A percentile compares a stretch with the other conserved stretches of the same genome.
These are phyloP conservation scores for Orchesella cincta DNA, from an alignment of 1,140 invertebrate genomes.

Conservation along the genomic window DNA sequence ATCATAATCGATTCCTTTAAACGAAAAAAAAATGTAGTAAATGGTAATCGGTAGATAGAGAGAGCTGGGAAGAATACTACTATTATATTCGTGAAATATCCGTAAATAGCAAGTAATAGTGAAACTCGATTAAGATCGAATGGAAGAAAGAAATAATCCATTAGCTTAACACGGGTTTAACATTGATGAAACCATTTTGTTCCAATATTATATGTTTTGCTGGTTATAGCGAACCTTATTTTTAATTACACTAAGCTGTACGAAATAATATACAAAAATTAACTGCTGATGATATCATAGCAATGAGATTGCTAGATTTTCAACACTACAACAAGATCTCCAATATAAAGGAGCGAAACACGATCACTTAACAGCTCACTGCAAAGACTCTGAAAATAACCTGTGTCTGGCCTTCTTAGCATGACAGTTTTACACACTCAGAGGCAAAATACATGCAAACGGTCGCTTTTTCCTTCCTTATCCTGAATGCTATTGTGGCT, in stretches of 20 bases:
- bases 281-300: slow-evolving; percentile 4
- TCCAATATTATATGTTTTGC: neutral
- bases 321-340: neutral
- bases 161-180: slow-evolving; percentile 33
- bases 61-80: too few relatives aligned
- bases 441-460: too few relatives aligned
- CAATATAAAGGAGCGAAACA: neutral
- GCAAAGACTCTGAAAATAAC: too few relatives aligned
- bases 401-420: too few relatives aligned
- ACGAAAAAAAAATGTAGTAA: too few relatives aligned
- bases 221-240: neutral
- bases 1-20: too few relatives aligned
- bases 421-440: too few relatives aligned
- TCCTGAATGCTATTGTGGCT: too few relatives aligned
- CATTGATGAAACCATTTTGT: slow-evolving; percentile 36
- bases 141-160: neutral
- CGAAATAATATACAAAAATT: neutral
- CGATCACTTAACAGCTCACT: neutral
- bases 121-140: neutral
- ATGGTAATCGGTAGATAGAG: too few relatives aligned
- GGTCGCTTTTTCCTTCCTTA: neutral
- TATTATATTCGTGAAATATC: too few relatives aligned
- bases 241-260: neutral
- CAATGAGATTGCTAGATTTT: neutral
- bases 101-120: too few relatives aligned